Evolutionary conservation across 92 coral and sea anemone species (phyloP), one percentile per base, ranked within the genome.

Genomic region (Zoanthus sansibaricus): DNA sequence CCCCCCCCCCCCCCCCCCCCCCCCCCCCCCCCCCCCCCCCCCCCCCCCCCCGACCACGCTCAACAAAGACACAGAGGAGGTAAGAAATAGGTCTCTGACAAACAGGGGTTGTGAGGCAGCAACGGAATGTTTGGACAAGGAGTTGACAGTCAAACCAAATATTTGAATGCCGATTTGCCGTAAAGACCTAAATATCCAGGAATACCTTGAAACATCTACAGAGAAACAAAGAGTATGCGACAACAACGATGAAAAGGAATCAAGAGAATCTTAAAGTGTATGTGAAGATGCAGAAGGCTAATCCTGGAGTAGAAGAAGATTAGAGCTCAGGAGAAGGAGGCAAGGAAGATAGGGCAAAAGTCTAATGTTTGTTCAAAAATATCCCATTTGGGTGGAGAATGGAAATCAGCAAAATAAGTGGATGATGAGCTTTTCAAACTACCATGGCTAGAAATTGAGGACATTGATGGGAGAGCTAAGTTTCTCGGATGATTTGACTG

Each of bases 61-160:
- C 2, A 52, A 32, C 49, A 56, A 78, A n/a, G 37, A 44, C 17
- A 20, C 31, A 58, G 84, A 78, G 37, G 17, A 58, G 37, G 71
- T 58, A 12, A 10, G 84, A 25, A 78, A 78, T 78, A 30, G 31
- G 30, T 72, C 84, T n/a, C 72, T 78, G 31, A 78, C 84, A 58
- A 78, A 78, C 72, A 78, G 72, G 16, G 72, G 72, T 44, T 78
- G 25, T 58, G 84, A 78, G 84, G 72, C 72, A 78, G 84, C 84
- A 20, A 78, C 31, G 84, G 84, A 71, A 21, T 11, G 51, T 12
- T 18, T 78, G 18, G 84, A 78, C 71, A 78, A 78, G 56, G 84
- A 78, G 31, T 9, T 58, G 52, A 58, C 6, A 1, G 49, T 78
- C 5, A 56, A 72, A 32, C 84, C 72, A 11, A 78, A 78, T 78